Conservation (phyloP, 2,113 vertebrate species). For the Choloepus hoffmanni region DNA sequence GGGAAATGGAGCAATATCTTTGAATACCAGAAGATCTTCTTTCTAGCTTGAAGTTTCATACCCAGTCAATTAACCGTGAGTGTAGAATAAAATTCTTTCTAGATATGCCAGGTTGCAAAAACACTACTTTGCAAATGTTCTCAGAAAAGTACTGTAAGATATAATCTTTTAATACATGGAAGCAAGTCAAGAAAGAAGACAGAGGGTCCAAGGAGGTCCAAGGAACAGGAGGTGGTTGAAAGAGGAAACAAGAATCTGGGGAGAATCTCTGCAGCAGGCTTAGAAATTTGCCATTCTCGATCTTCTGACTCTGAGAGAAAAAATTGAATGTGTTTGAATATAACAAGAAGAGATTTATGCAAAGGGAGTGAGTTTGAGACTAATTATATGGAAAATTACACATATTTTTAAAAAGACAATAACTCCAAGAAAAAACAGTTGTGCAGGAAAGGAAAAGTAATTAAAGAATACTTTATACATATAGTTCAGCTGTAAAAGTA, state of each 20-base stretch:
- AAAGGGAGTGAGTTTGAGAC: not conserved
- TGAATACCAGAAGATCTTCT: not conserved
- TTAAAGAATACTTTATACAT: not conserved
- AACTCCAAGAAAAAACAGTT: not conserved
- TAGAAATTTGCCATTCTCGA: not conserved
- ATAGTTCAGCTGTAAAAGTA: not conserved
- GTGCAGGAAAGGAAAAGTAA: not conserved
- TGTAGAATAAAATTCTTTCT: slow-evolving; percentile 7
- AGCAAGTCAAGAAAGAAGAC: not conserved
- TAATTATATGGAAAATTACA: not conserved
- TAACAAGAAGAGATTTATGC: not conserved
- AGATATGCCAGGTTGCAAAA: slow-evolving; percentile 18
- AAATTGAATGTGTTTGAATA: not conserved
- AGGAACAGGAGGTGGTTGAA: not conserved
- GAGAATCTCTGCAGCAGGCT: not conserved
- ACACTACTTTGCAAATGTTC: not conserved
- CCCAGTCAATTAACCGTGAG: not conserved
- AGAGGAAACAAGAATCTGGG: not conserved
- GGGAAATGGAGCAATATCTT: not conserved
- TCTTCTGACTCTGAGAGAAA: not conserved
- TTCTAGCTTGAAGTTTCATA: slow-evolving; percentile 19
- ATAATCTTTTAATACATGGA: not conserved
- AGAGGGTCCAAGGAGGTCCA: not conserved
- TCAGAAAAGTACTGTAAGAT: slow-evolving; percentile 30
- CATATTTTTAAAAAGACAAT: not conserved